phyloP scores from a whole-genome alignment of 2,888 invertebrate genomes.

The Mythimna pallens region DNA sequence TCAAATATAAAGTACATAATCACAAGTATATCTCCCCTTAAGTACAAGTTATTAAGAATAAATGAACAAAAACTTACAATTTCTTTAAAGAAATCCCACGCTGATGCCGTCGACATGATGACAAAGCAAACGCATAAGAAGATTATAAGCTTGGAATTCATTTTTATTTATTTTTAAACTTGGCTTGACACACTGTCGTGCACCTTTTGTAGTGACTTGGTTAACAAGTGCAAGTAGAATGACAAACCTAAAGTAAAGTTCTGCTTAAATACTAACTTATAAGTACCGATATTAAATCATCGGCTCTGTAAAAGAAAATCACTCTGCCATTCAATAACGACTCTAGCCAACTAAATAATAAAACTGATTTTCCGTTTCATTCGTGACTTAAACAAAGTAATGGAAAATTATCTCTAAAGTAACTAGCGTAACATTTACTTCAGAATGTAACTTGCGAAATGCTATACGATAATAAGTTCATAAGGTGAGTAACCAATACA shows the following conservation, averaged over 20 bases:
- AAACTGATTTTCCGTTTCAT: neutral
- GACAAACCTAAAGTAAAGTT: neutral
- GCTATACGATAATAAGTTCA: conserved; percentile 19
- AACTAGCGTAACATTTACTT: neutral
- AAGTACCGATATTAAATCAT: neutral
- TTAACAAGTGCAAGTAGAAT: conserved; percentile 10
- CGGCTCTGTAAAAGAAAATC: neutral
- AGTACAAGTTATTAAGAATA: neutral
- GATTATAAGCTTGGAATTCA: conserved; percentile 50
- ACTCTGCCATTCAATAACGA: neutral
- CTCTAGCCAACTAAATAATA: neutral
- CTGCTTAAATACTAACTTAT: conserved; percentile 17
- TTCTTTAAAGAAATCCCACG: conserved; percentile 58
- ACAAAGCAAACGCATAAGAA: conserved; percentile 54
- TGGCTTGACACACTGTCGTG: conserved; percentile 12
- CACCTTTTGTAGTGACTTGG: neutral
- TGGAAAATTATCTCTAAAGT: neutral
- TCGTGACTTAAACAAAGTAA: neutral
- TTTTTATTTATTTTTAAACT: conserved; percentile 18
- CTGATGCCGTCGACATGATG: conserved; percentile 43
- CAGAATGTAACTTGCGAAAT: neutral
- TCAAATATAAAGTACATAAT: too few relatives aligned
- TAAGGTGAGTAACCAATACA: conserved; percentile 6
- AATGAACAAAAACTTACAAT: conserved; percentile 41
- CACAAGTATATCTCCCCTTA: neutral